Percentiles rank a stretch among this genome's conserved stretches.
Conservation (phyloP, 2,797 vertebrate species). For the Cichlasoma orientale region DNA sequence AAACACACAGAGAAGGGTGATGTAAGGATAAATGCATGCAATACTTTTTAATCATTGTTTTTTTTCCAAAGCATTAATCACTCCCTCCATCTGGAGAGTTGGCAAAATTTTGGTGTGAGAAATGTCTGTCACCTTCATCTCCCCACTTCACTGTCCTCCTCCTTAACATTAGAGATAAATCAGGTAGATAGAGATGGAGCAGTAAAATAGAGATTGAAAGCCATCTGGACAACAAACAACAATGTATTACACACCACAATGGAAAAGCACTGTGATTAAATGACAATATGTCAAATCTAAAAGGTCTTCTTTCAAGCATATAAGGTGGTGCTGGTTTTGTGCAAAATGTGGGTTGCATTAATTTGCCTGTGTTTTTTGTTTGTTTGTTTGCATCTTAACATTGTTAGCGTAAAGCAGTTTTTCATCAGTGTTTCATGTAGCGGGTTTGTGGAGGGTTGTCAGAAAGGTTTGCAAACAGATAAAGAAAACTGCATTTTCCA, state of each 20-base stretch:
- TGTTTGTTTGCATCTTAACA: not conserved
- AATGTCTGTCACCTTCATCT: constrained; percentile 16
- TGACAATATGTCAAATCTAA: constrained; percentile 6
- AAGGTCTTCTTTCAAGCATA: not conserved
- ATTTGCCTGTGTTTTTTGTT: not conserved
- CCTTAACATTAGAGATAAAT: constrained; percentile 34
- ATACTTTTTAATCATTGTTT: constrained; percentile 14
- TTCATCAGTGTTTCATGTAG: not conserved
- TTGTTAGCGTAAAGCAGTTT: not conserved
- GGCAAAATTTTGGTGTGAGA: constrained; percentile 10
- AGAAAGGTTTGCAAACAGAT: not conserved
- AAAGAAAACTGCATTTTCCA: not conserved
- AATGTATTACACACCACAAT: not conserved
- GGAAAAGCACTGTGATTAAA: constrained; percentile 12
- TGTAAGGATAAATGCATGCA: constrained; percentile 23
- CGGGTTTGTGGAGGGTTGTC: not conserved
- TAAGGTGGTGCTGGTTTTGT: not conserved
- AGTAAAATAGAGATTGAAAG: constrained; percentile 39
- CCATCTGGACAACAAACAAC: constrained; percentile 24
- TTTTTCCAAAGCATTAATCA: constrained; percentile 24
- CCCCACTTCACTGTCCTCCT: constrained; percentile 22
- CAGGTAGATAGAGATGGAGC: not conserved
- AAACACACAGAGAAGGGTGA: not conserved
- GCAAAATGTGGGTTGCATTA: not conserved
- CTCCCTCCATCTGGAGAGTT: constrained; percentile 1